A percentile compares a stretch with the other conserved stretches of the same genome.
Evolutionary conservation across 2,797 vertebrate genomes (phyloP).

Genomic region (Clarias laeviceps): DNA sequence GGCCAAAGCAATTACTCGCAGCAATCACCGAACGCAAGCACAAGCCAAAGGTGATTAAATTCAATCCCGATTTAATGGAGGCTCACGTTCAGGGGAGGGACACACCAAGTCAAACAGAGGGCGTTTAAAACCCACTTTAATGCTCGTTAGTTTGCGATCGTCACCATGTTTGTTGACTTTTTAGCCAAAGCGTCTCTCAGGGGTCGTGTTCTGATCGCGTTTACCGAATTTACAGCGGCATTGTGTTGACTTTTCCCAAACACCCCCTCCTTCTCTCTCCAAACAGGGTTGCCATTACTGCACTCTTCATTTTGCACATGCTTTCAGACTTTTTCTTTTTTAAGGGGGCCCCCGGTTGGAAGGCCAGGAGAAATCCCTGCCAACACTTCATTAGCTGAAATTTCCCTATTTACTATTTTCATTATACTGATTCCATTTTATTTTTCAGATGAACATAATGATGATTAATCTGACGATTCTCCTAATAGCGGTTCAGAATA

Average conservation of each 20-base stretch:
- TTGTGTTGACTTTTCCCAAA: conserved; percentile 80
- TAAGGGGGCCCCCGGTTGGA: background rate
- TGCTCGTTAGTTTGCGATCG: conserved; percentile 56
- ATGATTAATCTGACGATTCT: conserved; percentile 32
- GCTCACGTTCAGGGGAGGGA: conserved; percentile 57
- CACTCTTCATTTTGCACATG: conserved; percentile 30
- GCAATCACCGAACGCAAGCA: conserved; percentile 49
- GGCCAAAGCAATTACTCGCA: conserved; percentile 53
- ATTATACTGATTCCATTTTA: conserved; percentile 27
- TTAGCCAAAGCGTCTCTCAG: conserved; percentile 55
- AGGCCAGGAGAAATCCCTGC: conserved; percentile 8
- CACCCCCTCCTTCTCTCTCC: conserved; percentile 51
- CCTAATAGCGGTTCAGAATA: conserved; percentile 27
- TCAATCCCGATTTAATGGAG: conserved; percentile 52
- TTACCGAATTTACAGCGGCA: conserved; percentile 52
- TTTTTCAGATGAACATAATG: conserved; percentile 26
- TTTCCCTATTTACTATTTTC: conserved; percentile 13
- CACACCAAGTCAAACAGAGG: conserved; percentile 64
- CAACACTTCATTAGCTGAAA: conserved; percentile 39
- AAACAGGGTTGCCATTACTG: conserved; percentile 36
- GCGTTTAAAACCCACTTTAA: conserved; percentile 65
- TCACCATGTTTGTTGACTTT: conserved; percentile 71
- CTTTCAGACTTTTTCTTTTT: background rate
- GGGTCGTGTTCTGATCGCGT: conserved; percentile 58
- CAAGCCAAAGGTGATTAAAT: conserved; percentile 57